phyloP scores from a whole-genome alignment of 2,113 vertebrate genomes.

The Spea multiplicata region DNA sequence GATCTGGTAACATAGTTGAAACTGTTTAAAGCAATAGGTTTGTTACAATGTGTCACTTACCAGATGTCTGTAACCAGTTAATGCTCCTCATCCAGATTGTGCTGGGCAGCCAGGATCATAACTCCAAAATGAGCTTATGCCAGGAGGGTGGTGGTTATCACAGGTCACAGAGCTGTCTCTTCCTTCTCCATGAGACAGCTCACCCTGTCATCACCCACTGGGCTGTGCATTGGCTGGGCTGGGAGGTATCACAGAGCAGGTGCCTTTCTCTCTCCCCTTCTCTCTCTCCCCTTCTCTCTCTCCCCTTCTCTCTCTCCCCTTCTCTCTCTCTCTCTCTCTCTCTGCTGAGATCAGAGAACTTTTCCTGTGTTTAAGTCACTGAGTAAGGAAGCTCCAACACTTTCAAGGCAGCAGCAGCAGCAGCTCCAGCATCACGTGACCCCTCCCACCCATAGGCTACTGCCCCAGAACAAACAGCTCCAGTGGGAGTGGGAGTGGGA shows the following conservation, averaged over 20 bases:
- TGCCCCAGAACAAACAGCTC: conserved; percentile 22
- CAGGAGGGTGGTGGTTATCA: conserved; percentile 2
- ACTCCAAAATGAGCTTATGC: not conserved
- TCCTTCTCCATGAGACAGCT: not conserved
- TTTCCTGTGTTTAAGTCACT: not conserved
- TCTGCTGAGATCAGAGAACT: conserved; percentile 28
- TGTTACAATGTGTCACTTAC: not conserved
- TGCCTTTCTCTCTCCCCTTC: conserved; percentile 45
- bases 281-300: conserved; percentile 41
- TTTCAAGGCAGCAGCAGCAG: not conserved
- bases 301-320: conserved; percentile 47
- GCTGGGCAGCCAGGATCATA: conserved; percentile 9
- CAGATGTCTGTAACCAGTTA: not conserved
- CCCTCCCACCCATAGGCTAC: conserved; percentile 29
- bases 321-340: conserved; percentile 44
- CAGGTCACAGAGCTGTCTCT: conserved; percentile 14
- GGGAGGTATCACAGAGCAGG: conserved; percentile 36
- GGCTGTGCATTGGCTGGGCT: not conserved
- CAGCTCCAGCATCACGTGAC: conserved; percentile 22
- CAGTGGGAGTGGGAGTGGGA: not conserved
- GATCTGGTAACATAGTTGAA: too few species aligned
- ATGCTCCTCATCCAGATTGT: not conserved
- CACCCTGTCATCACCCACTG: conserved; percentile 8
- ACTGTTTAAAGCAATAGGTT: too few species aligned
- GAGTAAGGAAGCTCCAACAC: not conserved